Base-by-base conservation (phyloP, 2,797 vertebrate genomes). In the Microhierax caerulescens region DNA sequence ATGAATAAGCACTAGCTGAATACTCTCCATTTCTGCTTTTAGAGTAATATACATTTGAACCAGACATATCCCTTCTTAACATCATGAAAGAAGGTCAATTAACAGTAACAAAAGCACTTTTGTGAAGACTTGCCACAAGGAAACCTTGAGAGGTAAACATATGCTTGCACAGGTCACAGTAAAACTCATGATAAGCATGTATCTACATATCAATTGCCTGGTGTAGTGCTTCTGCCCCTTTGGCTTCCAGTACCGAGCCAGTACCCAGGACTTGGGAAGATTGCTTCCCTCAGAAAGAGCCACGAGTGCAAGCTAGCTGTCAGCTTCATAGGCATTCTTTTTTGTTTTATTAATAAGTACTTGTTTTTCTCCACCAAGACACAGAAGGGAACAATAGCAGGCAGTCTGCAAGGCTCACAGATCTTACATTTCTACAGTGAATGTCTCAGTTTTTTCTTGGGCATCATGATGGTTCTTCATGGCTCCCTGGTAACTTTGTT, bases 91-190 rank as follows among this genome's bases (percentile, higher is more conserved):
- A 60, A 36, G 18, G 21, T 54, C 39, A 74, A 19, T 36, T 53
- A 81, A 54, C 37, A 81, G 51, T 67, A 53, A 60, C 28, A 79
- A 63, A 85, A 45, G 8, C 7, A 39, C n/a, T 68, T 47, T 9
- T 45, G 9, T 48, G 28, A 86, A 73, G 32, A 48, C 12, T 67
- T 37, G 16, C 11, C 34, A 30, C 32, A 82, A 86, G 20, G 48
- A 86, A 39, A 61, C 32, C 12, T 78, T 68, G 28, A 78, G 32
- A 64, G 5, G 5, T 56, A n/a, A 78, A 64, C 19, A 32, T n/a
- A 27, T 0, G 0, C 11, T 93, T 24, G 28, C 23, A 39, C 3
- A 63, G 15, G 12, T 70, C 51, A 34, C 11, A 43, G 2, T 41
- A 68, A 73, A 76, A 80, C 11, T 74, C 10, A 6, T 28, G 4